These are phyloP conservation scores for Vipera ursinii DNA, from an alignment of 2,797 vertebrate species.

Conservation along the genomic window DNA sequence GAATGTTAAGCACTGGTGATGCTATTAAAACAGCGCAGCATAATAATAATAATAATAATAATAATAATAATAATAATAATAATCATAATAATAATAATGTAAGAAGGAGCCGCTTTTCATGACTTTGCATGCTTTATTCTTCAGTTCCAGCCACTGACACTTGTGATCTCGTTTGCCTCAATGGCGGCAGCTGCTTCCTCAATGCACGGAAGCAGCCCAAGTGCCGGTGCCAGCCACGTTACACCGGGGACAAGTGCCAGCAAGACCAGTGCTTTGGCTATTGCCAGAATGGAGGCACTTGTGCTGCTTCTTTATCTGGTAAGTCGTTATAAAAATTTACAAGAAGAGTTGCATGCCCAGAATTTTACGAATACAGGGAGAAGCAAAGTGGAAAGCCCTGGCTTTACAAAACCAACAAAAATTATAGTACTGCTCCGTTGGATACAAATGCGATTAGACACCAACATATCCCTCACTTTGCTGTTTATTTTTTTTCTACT, in stretches of 20 bases:
- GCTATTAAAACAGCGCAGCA: neutral
- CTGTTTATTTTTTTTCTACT: neutral
- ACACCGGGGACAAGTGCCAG: conserved; percentile 88
- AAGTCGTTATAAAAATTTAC: neutral
- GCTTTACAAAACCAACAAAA: no score
- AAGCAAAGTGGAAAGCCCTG: neutral
- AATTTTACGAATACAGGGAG: fast-evolving
- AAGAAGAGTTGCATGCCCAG: fast-evolving
- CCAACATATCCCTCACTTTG: neutral
- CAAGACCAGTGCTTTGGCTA: conserved; percentile 89
- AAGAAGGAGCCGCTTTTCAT: neutral
- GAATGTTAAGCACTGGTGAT: neutral
- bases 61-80: no score
- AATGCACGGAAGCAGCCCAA: conserved; percentile 92
- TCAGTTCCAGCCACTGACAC: conserved; percentile 77
- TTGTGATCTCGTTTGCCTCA: conserved; percentile 84
- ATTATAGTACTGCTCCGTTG: neutral
- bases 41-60: neutral
- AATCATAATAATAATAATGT: no score
- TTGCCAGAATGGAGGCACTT: conserved; percentile 93
- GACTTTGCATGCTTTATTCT: neutral
- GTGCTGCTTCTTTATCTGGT: conserved; percentile 90
- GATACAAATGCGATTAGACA: neutral
- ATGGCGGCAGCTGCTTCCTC: conserved; percentile 92
- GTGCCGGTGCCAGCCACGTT: conserved; percentile 92